Evolutionary conservation across 2,888 invertebrate species (phyloP).

Genomic region (Nesidiocoris tenuis): DNA sequence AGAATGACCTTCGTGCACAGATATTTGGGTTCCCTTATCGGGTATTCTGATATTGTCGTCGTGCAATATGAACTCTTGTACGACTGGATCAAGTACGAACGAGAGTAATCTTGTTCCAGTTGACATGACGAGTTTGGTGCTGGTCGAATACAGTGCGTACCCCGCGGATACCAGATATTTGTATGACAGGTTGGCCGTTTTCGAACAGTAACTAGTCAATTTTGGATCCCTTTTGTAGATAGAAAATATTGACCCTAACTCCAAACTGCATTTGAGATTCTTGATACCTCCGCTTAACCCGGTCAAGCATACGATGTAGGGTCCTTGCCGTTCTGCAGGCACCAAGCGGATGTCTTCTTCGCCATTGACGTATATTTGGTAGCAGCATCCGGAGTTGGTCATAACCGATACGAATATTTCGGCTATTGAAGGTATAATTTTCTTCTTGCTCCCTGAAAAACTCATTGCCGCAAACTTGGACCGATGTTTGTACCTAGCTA

Average conservation of each 20-base stretch:
- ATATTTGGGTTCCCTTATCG: constrained; percentile 17
- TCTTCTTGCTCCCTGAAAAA: constrained; percentile 12
- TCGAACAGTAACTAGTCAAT: constrained; percentile 13
- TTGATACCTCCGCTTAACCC: constrained; percentile 1
- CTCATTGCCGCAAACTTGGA: constrained; percentile 20
- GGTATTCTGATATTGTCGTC: constrained; percentile 37
- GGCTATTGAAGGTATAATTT: neutral
- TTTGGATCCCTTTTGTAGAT: constrained; percentile 22
- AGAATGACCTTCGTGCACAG: constrained; percentile 40
- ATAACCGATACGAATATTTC: constrained; percentile 24
- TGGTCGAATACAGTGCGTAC: constrained; percentile 94
- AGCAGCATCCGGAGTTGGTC: constrained; percentile 31
- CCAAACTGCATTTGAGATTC: constrained; percentile 22
- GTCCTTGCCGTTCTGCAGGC: constrained; percentile 21
- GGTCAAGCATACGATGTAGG: constrained; percentile 28
- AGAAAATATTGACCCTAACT: constrained; percentile 25
- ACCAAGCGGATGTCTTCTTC: constrained; percentile 26
- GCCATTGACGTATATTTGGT: constrained; percentile 33
- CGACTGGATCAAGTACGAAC: constrained; percentile 70
- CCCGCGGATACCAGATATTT: constrained; percentile 69
- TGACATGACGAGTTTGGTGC: constrained; percentile 89
- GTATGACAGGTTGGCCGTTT: constrained; percentile 24
- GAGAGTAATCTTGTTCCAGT: constrained; percentile 78
- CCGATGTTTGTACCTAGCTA: constrained; percentile 25
- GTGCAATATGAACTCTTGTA: constrained; percentile 36